Conservation (phyloP, 2,797 vertebrate species). For the Tenualosa thibaudeaui region DNA sequence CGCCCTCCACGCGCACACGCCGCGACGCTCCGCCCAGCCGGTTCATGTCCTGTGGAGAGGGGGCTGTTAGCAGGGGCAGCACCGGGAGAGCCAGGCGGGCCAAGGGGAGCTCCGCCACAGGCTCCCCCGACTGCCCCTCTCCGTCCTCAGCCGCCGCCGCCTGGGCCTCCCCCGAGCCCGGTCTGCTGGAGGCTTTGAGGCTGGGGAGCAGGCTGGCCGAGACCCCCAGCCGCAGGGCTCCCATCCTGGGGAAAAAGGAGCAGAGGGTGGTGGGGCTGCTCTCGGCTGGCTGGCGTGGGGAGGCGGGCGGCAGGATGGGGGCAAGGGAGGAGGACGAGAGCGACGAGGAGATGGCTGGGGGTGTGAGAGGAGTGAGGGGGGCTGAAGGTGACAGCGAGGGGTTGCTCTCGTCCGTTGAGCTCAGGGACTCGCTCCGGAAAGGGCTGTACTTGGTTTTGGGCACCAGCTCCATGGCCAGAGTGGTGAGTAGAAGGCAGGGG, state of each 20-base stretch:
- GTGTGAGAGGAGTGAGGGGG: slow-evolving; percentile 68
- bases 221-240: slow-evolving; percentile 86
- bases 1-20: slow-evolving; percentile 95
- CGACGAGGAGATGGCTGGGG: slow-evolving; percentile 70
- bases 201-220: slow-evolving; percentile 79
- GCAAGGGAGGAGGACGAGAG: slow-evolving; percentile 83
- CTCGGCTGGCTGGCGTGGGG: slow-evolving; percentile 71
- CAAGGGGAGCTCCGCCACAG: slow-evolving; percentile 55
- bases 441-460: slow-evolving; percentile 94
- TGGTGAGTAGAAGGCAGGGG: not conserved
- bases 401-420: slow-evolving; percentile 82
- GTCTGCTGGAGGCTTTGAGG: slow-evolving; percentile 70
- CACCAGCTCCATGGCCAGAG: slow-evolving; percentile 82
- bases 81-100: slow-evolving; percentile 52
- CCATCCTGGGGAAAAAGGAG: slow-evolving; percentile 96
- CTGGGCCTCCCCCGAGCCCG: slow-evolving; percentile 54
- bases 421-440: slow-evolving; percentile 89
- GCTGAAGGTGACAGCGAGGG: slow-evolving; percentile 71
- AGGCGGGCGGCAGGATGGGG: slow-evolving; percentile 76
- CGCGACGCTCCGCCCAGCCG: slow-evolving; percentile 91
- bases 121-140: slow-evolving; percentile 52
- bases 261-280: slow-evolving; percentile 94
- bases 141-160: slow-evolving; percentile 11
- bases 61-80: slow-evolving; percentile 71
- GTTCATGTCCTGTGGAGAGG: slow-evolving; percentile 97